Base-by-base conservation (phyloP, 2,113 vertebrate genomes). In the Phylloscopus trochiloides region DNA sequence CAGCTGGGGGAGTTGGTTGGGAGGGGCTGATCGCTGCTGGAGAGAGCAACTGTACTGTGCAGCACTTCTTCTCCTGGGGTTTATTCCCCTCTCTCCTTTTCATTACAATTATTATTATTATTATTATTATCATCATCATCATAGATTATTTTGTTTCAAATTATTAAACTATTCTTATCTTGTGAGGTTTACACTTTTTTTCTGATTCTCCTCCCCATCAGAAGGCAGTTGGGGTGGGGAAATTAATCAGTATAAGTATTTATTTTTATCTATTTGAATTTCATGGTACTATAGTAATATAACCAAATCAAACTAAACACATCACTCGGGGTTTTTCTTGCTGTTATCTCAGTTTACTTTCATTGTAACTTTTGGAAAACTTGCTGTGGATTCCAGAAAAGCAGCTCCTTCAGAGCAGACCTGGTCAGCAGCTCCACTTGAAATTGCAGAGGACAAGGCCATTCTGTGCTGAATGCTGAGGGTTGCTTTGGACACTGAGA, bases 201-300 rank as follows among this genome's bases (percentile, higher is more conserved):
- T 89, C 52, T 0, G 0, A 59, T 52, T 74, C 45, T 67, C 13
- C 15, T 55, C 31, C 36, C 7, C 24, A 45, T 7, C 16, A 25
- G 24, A 62, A 67, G 32, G 38, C 21, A 55, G 42, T 4, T 50
- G 20, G 25, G 66, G 31, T 63, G 31, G 9, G 21, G 21, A 59
- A 86, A 65, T 65, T 81, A 42, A 36, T 62, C 42, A 88, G 12
- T 16, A 2, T 52, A 97, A 45, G 25, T 61, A 86, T 63, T 94
- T 77, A 51, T 36, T 95, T 92, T 90, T 57, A 51, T 72, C 43
- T 62, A 50, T 22, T 72, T 92, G n/a, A 78, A 67, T 40, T 68
- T 68, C 34, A 78, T 26, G 28, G 67, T 66, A 59, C 22, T 51
- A 51, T 43, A 87, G 24, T 36, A 83, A 85, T 20, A 45, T 24